phyloP scores from a whole-genome alignment of 2,113 vertebrate genomes.

The Marmota monax region DNA sequence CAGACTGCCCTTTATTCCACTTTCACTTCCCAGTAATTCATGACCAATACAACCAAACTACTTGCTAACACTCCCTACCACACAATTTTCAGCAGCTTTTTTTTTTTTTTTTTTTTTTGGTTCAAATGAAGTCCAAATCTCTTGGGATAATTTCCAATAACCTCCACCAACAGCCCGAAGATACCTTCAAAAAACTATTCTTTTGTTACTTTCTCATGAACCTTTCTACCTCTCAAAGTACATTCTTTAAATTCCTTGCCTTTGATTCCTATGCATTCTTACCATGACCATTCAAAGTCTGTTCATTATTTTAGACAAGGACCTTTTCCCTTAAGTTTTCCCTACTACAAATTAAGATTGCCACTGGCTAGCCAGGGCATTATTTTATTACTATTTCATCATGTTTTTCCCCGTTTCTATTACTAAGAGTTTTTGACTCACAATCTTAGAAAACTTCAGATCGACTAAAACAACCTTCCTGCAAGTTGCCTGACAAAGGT shows the following conservation, averaged over 20 bases:
- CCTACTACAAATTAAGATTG: neutral
- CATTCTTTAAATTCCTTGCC: neutral
- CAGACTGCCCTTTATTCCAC: neutral
- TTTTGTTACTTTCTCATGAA: neutral
- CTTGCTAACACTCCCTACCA: neutral
- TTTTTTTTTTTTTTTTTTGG: too few relatives aligned
- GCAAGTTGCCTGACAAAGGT: neutral
- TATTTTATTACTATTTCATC: neutral
- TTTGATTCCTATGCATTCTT: neutral
- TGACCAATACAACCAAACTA: neutral
- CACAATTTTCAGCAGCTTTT: neutral
- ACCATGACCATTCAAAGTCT: neutral
- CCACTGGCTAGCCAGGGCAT: neutral
- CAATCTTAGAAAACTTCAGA: constrained; percentile 31
- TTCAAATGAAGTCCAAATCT: neutral
- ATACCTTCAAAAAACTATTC: neutral
- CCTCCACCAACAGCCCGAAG: neutral
- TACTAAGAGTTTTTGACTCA: neutral
- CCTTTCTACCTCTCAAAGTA: neutral
- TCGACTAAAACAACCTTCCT: neutral
- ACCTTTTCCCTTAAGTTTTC: neutral
- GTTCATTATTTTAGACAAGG: neutral
- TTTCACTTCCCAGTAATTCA: neutral
- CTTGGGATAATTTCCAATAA: neutral
- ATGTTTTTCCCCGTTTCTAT: neutral